Conservation (phyloP, 2,113 vertebrate genomes). For the Ptychochromis oligacanthus region DNA sequence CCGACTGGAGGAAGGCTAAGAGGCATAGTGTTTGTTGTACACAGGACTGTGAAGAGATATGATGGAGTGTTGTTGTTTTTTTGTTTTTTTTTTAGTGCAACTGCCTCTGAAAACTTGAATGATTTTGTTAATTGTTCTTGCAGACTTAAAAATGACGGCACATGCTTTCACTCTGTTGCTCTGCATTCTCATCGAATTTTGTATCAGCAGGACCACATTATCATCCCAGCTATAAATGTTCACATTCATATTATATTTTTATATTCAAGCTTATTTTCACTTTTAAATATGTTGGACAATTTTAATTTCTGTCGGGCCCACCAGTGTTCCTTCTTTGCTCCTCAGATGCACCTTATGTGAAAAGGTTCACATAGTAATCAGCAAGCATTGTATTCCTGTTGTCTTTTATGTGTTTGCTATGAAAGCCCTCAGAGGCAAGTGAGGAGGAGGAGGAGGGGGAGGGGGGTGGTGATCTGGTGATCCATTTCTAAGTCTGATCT, state of each 20-base stretch:
- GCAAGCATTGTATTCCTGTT: conserved; percentile 47
- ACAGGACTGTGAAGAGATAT: conserved; percentile 65
- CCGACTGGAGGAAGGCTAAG: conserved; percentile 22
- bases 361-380: conserved; percentile 32
- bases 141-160: conserved; percentile 54
- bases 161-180: conserved; percentile 55
- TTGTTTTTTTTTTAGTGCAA: conserved; percentile 30
- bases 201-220: conserved; percentile 3
- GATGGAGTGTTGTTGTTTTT: conserved; percentile 26
- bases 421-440: background rate
- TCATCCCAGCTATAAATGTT: conserved; percentile 31
- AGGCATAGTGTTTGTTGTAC: conserved; percentile 44
- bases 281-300: background rate
- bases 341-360: background rate
- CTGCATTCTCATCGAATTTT: conserved; percentile 16
- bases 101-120: conserved; percentile 76
- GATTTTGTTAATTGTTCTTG: conserved; percentile 51
- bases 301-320: background rate
- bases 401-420: conserved; percentile 29
- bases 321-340: conserved; percentile 24
- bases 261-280: conserved; percentile 17
- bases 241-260: conserved; percentile 8
- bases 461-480: background rate
- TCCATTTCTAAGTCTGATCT: background rate
- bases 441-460: fast-evolving